Conservation (phyloP, 2,113 vertebrate genomes). For the Embiotoca jacksoni region DNA sequence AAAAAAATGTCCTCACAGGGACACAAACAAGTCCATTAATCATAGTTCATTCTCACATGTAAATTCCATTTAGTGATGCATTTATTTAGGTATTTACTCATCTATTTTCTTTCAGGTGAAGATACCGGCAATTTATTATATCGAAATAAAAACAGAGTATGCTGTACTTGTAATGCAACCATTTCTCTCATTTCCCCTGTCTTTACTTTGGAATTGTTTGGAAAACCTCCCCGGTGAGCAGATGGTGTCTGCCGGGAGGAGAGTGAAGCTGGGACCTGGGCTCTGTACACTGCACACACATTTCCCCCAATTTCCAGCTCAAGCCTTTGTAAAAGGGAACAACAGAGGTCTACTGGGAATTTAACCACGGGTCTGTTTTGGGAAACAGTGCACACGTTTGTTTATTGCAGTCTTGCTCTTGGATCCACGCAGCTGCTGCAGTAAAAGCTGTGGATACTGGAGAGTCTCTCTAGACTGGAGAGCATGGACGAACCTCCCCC, state of each 20-base stretch:
- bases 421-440: slow-evolving; percentile 51
- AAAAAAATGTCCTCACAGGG: neutral
- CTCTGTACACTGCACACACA: slow-evolving; percentile 50
- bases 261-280: slow-evolving; percentile 73
- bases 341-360: slow-evolving; percentile 66
- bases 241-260: slow-evolving; percentile 81
- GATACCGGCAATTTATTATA: slow-evolving; percentile 26
- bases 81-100: neutral
- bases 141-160: slow-evolving; percentile 6
- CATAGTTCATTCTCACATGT: too few species aligned
- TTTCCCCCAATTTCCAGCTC: slow-evolving; percentile 49
- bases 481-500: slow-evolving; percentile 30
- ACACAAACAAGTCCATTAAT: neutral
- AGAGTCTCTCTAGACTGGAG: slow-evolving; percentile 41
- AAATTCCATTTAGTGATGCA: neutral
- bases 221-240: slow-evolving; percentile 79
- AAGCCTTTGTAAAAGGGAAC: slow-evolving; percentile 68
- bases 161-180: slow-evolving; percentile 58
- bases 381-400: slow-evolving; percentile 62
- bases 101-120: slow-evolving; percentile 22
- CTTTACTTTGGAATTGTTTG: slow-evolving; percentile 77
- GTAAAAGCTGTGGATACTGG: slow-evolving; percentile 45
- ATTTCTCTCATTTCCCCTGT: slow-evolving; percentile 52
- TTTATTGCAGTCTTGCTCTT: slow-evolving; percentile 63
- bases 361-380: slow-evolving; percentile 65